A percentile compares a stretch with the other conserved stretches of the same genome.
These are phyloP conservation scores for Popillia japonica DNA, from an alignment of 1,140 invertebrate genomes.

Conservation along the genomic window DNA sequence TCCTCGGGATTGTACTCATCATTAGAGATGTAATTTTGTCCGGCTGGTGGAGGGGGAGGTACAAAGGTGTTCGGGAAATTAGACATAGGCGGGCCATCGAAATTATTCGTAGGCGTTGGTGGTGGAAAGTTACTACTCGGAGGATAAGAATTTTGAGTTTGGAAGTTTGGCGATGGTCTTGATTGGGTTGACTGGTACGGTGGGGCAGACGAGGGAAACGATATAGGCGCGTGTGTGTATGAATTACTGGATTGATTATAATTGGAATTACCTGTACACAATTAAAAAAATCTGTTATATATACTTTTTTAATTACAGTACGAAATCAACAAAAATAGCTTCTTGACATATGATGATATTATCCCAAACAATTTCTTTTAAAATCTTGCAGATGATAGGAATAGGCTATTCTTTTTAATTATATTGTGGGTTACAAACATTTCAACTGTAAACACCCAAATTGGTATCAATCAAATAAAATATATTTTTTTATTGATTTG, in stretches of 20 bases:
- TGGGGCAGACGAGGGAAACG: constrained; percentile 16
- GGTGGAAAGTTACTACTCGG: background rate
- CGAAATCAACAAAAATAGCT: background rate
- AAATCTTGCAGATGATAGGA: too few species aligned
- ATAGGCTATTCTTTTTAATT: too few species aligned
- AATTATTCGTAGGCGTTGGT: background rate
- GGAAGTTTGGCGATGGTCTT: constrained; percentile 4
- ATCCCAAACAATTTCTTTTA: background rate
- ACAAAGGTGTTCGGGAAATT: constrained; percentile 20
- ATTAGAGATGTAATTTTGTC: background rate
- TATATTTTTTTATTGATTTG: too few species aligned
- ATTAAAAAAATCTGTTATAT: background rate
- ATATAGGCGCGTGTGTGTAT: constrained; percentile 3
- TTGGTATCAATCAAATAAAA: too few species aligned
- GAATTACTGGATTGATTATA: constrained; percentile 25
- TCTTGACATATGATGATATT: too few species aligned
- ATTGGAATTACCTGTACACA: background rate
- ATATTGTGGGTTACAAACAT: too few species aligned
- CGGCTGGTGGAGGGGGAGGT: constrained; percentile 1
- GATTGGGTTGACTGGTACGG: constrained; percentile 9
- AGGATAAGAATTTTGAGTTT: constrained; percentile 16
- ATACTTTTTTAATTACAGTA: too few species aligned
- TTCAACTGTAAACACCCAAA: too few species aligned
- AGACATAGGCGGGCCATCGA: background rate
- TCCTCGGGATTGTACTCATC: constrained; percentile 57